phyloP scores from a whole-genome alignment of 2,113 vertebrate genomes.

The Oryzias melastigma region DNA sequence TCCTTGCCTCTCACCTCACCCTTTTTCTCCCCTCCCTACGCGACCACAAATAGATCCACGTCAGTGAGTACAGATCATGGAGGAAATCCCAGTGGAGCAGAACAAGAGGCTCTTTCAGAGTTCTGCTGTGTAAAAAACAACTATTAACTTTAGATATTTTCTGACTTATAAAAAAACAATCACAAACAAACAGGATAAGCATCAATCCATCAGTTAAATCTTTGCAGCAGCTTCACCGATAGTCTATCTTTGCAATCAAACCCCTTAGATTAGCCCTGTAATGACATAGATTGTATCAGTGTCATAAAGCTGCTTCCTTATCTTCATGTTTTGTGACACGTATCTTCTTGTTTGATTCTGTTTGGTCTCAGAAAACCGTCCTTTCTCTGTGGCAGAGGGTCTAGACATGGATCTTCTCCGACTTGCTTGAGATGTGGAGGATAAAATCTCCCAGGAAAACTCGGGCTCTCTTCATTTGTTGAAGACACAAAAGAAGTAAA shows the following conservation, averaged over 20 bases:
- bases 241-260: constrained; percentile 46
- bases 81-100: constrained; percentile 35
- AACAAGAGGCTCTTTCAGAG: constrained; percentile 26
- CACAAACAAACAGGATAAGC: too few relatives aligned
- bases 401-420: constrained; percentile 46
- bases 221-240: constrained; percentile 40
- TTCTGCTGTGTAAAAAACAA: constrained; percentile 10
- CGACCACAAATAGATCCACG: constrained; percentile 63
- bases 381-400: constrained; percentile 28
- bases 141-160: constrained; percentile 1
- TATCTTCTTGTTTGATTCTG: constrained; percentile 34
- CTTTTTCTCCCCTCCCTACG: constrained; percentile 40
- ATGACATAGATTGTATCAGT: neutral
- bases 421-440: constrained; percentile 29
- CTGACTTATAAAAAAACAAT: neutral
- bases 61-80: constrained; percentile 37
- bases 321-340: constrained; percentile 35
- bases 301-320: constrained; percentile 52
- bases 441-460: constrained; percentile 37
- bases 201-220: constrained; percentile 24
- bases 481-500: constrained; percentile 15
- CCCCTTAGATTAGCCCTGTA: constrained; percentile 62
- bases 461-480: constrained; percentile 12
- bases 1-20: constrained; percentile 70
- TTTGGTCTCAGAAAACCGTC: constrained; percentile 39